Conservation (phyloP, 2,888 invertebrate genomes). For the Alcis repandata region DNA sequence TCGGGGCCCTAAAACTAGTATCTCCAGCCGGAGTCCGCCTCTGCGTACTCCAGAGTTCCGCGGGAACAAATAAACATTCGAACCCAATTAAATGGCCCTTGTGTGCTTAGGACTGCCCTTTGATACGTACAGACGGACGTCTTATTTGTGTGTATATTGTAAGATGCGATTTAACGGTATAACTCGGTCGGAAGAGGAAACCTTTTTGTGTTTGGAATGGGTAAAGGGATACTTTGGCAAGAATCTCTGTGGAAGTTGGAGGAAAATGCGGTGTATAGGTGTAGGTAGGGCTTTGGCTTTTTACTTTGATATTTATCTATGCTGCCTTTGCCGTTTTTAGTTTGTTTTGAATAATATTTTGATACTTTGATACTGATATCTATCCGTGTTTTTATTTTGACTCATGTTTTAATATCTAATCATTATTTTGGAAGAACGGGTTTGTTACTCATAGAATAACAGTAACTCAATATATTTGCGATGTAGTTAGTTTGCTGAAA, state of each 20-base stretch:
- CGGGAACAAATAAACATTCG: constrained; percentile 68
- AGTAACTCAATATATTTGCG: too few relatives aligned
- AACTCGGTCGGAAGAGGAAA: constrained; percentile 44
- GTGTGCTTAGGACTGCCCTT: constrained; percentile 71
- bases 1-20: neutral
- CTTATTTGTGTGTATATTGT: constrained; percentile 49
- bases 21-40: constrained; percentile 8
- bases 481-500: neutral
- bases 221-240: constrained; percentile 48
- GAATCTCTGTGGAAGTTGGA: constrained; percentile 33
- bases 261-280: constrained; percentile 8
- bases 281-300: constrained; percentile 13
- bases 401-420: neutral
- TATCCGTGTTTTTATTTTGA: neutral
- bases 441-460: neutral
- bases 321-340: neutral
- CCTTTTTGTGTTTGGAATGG: constrained; percentile 42
- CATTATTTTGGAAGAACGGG: neutral
- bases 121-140: constrained; percentile 47
- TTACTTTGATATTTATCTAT: constrained; percentile 15
- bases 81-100: constrained; percentile 79
- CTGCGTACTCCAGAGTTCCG: constrained; percentile 48
- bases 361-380: too few relatives aligned
- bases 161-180: constrained; percentile 43
- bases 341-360: neutral